Percentiles rank a stretch among this genome's conserved stretches.
These are phyloP conservation scores for Pitangus sulphuratus DNA, from an alignment of 2,797 vertebrate species.

Conservation along the genomic window DNA sequence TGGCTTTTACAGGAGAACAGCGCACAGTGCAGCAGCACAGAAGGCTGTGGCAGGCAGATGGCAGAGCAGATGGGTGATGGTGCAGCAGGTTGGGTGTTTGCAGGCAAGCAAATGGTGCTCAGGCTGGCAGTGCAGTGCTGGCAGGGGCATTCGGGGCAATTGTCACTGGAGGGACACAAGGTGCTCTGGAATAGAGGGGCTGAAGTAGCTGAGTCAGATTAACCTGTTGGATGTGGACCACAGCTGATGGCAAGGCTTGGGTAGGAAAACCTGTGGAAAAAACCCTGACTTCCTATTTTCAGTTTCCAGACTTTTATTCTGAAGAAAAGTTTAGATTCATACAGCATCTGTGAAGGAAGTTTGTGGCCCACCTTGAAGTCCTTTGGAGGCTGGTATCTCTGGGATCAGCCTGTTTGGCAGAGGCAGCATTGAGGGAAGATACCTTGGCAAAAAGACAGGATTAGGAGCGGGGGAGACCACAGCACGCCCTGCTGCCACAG, in stretches of 20 bases:
- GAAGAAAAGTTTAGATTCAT: neutral
- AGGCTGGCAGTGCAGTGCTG: rapidly evolving
- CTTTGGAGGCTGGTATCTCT: neutral
- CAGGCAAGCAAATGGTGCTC: neutral
- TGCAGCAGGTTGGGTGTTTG: neutral
- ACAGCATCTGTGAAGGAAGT: neutral
- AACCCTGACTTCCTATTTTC: neutral
- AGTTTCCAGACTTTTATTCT: neutral
- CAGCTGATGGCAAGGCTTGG: neutral
- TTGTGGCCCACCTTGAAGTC: neutral
- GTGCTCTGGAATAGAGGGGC: neutral
- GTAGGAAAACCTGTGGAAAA: neutral
- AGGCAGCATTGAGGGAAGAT: neutral
- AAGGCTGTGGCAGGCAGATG: neutral
- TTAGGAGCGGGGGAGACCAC: neutral
- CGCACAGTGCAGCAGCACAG: neutral
- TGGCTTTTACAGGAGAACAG: neutral
- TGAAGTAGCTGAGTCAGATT: neutral
- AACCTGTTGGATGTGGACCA: neutral
- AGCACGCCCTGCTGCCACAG: neutral
- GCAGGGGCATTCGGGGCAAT: rapidly evolving
- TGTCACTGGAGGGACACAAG: neutral
- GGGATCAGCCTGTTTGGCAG: neutral
- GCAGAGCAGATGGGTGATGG: neutral
- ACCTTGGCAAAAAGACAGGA: neutral